phyloP scores from a whole-genome alignment of 2,797 vertebrate genomes.

The Sitta carolinensis region DNA sequence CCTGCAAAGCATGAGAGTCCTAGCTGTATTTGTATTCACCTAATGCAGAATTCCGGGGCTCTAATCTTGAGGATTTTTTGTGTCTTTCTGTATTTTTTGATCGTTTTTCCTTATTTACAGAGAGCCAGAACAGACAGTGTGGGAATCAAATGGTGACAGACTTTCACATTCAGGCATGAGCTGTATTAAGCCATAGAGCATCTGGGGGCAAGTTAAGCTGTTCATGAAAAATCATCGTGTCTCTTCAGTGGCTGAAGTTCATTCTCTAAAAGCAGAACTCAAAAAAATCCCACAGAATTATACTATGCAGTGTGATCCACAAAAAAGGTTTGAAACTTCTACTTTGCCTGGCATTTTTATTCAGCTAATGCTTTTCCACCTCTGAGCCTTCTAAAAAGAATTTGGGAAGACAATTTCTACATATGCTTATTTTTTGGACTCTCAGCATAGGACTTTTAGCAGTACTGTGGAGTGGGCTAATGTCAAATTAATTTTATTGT shows the following conservation, averaged over 20 bases:
- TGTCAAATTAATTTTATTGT: not conserved
- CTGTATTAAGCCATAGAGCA: not conserved
- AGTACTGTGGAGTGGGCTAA: not conserved
- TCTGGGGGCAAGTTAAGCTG: not conserved
- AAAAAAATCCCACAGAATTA: not conserved
- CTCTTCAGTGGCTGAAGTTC: not conserved
- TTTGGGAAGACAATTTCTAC: not conserved
- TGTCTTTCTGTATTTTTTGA: not conserved
- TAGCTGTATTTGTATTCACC: not conserved
- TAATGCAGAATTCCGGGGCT: not conserved
- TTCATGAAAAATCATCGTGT: not conserved
- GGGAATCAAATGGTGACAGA: not conserved
- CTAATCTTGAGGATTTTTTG: not conserved
- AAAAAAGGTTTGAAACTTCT: not conserved
- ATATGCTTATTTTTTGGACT: not conserved
- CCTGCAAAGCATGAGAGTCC: not conserved
- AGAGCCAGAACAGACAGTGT: not conserved
- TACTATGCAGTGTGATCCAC: not conserved
- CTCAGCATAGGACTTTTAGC: not conserved
- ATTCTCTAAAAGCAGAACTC: not conserved
- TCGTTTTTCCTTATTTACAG: not conserved
- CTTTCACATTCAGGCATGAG: not conserved
- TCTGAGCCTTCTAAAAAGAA: not conserved
- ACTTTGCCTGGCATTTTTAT: not conserved
- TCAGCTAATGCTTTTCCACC: not conserved